Conservation (phyloP, 2,888 invertebrate species). For the Chloromyia formosa region DNA sequence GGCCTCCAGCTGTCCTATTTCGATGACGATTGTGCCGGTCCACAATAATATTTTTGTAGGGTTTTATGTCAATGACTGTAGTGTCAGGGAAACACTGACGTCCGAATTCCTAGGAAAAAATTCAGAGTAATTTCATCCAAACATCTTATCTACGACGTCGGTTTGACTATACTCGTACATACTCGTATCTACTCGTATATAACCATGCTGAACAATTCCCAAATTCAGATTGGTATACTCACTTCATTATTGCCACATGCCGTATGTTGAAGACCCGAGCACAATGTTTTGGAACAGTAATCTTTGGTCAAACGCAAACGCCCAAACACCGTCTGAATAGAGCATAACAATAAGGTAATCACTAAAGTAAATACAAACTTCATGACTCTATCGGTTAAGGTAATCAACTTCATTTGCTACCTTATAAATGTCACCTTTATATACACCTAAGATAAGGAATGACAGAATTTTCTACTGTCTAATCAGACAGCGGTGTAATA, state of each 20-base stretch:
- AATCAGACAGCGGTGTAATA: no score
- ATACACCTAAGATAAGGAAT: no score
- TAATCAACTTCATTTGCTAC: no score
- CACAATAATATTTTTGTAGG: constrained; percentile 52
- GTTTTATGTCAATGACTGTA: background rate
- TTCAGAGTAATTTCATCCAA: no score
- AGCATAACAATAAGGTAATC: background rate
- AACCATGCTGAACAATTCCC: no score
- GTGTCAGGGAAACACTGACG: background rate
- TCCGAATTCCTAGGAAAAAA: background rate
- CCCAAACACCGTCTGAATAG: background rate
- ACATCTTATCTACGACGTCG: no score
- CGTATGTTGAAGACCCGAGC: background rate
- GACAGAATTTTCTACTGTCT: no score
- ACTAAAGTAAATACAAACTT: background rate
- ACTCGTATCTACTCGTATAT: no score
- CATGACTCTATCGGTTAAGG: background rate
- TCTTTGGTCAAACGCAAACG: background rate
- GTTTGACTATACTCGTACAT: no score
- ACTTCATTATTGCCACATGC: constrained; percentile 25
- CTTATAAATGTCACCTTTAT: no score
- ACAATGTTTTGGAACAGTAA: constrained; percentile 19
- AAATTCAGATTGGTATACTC: no score
- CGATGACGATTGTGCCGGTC: constrained; percentile 45
- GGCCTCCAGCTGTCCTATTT: constrained; percentile 25